Base-by-base conservation (phyloP, 2,113 vertebrate genomes). In the Alces alces region DNA sequence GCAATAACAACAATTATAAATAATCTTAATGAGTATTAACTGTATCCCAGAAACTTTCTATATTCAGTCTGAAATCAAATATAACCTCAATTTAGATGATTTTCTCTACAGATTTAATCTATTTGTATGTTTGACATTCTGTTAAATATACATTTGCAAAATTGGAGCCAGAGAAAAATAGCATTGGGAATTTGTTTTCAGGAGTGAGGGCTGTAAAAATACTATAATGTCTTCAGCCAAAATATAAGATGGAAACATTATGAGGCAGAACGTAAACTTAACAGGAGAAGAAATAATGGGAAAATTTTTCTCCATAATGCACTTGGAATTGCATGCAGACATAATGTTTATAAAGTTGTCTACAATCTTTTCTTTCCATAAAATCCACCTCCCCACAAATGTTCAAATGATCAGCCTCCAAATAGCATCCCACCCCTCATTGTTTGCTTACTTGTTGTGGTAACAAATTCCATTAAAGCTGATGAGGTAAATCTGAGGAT, bases 51-150 rank as follows among this genome's bases (percentile, higher is more conserved):
- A 6, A 1, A 66, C 4, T 84, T 96, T 73, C 25, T 93, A 60
- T 85, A 39, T 55, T 73, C 58, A 54, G 43, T 79, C 3, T 23
- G 66, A 93, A 93, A 54, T 88, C 16, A 97, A 94, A 92, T 58
- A 54, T 66, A 93, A 58, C 27, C 19, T 79, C 33, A 54, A 17
- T 86, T 96, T 54, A 45, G 27, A 36, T 55, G 17, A 86, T 76
- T 82, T 58, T 6, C 43, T 95, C 64, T 78, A 82, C 11, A 52
- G 7, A n/a, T 50, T 23, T 13, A 19, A 47, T n/a, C 21, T 93
- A 21, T 78, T 93, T 93, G 70, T 70, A 73, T 43, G 88, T 1
- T 86, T 73, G 36, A 1, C n/a, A 82, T n/a, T 58, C 15, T 70
- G 11, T 58, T 93, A 84, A 61, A 95, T 30, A 39, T 52, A 33